These are phyloP conservation scores for Acronicta aceris DNA, from an alignment of 2,888 invertebrate genomes.

Conservation along the genomic window DNA sequence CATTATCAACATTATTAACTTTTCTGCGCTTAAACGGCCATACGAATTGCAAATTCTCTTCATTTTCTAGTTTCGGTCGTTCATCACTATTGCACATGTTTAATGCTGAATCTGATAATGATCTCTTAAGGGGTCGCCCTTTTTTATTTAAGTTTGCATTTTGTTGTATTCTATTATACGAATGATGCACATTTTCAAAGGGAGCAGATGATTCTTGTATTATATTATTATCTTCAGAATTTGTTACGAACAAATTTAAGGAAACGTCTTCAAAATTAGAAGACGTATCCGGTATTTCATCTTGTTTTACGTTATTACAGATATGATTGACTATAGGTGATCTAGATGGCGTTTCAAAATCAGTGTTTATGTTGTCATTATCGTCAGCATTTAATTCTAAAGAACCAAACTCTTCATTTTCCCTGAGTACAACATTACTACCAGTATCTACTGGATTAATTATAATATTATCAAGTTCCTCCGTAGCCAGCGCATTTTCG, in stretches of 20 bases:
- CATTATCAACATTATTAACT: conserved; percentile 60
- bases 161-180: conserved; percentile 24
- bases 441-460: neutral
- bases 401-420: neutral
- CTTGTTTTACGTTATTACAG: conserved; percentile 7
- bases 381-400: conserved; percentile 9
- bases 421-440: conserved; percentile 4
- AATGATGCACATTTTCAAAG: conserved; percentile 17
- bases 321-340: conserved; percentile 2
- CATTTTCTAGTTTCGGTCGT: conserved; percentile 51
- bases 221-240: conserved; percentile 7
- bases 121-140: conserved; percentile 70
- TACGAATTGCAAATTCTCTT: conserved; percentile 53
- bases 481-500: conserved; percentile 1
- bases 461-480: conserved; percentile 3
- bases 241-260: conserved; percentile 7
- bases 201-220: conserved; percentile 16
- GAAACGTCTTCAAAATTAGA: conserved; percentile 17
- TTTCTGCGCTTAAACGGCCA: conserved; percentile 74
- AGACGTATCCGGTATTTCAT: conserved; percentile 20
- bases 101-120: conserved; percentile 81
- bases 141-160: conserved; percentile 26
- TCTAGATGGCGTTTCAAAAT: neutral
- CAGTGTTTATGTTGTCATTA: conserved; percentile 4
- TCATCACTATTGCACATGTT: conserved; percentile 52